phyloP scores from a whole-genome alignment of 1,140 invertebrate genomes.

The Euura lappo region DNA sequence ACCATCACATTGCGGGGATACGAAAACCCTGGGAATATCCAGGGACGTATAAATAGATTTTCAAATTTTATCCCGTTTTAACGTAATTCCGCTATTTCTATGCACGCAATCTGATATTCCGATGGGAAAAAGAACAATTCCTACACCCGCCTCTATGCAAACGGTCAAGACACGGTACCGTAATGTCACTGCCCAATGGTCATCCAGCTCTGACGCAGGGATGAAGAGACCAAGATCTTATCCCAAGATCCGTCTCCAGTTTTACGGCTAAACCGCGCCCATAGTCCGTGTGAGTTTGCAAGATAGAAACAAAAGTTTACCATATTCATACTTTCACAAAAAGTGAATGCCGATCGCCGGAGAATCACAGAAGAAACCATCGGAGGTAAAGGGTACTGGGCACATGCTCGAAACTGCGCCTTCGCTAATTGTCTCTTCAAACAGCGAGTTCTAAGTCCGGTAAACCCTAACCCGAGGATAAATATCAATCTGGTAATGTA shows the following conservation, averaged over 20 bases:
- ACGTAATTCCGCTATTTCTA: slow-evolving; percentile 57
- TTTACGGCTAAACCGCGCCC: neutral
- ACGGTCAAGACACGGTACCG: slow-evolving; percentile 9
- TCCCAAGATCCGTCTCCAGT: neutral
- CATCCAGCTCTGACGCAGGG: slow-evolving; percentile 30
- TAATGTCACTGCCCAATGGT: slow-evolving; percentile 36
- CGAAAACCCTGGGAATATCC: neutral
- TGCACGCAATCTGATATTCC: slow-evolving; percentile 49
- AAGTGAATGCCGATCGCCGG: neutral
- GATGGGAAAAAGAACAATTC: slow-evolving; percentile 16
- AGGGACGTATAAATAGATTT: neutral
- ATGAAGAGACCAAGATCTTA: neutral
- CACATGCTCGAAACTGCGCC: neutral
- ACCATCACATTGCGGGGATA: neutral
- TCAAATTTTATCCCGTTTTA: slow-evolving; percentile 39
- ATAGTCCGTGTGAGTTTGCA: neutral
- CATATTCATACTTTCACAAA: neutral
- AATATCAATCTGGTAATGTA: slow-evolving; percentile 2
- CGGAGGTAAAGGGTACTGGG: neutral
- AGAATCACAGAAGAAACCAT: neutral
- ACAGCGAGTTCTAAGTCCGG: neutral
- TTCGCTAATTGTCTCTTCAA: neutral
- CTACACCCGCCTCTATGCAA: neutral
- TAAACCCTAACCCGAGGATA: neutral
- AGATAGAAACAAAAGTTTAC: neutral